A percentile compares a stretch with the other conserved stretches of the same genome.
Conservation (phyloP, 2,797 vertebrate species). For the Choloepus didactylus region DNA sequence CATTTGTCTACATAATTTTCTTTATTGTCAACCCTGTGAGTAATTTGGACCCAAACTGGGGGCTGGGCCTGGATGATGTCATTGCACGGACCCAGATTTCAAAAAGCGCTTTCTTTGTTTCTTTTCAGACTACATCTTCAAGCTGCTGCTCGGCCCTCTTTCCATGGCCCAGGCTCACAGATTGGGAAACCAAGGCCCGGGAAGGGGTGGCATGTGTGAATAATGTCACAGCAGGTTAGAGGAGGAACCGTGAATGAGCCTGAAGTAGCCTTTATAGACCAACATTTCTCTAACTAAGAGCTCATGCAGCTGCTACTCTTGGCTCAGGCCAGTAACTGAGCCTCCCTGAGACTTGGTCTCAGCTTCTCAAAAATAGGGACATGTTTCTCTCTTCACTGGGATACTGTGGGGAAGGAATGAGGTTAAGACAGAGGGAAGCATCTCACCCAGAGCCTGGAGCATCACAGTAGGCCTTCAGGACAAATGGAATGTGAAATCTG, state of each 20-base stretch:
- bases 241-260: not conserved
- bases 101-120: not conserved
- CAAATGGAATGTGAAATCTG: not conserved
- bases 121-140: not conserved
- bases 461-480: not conserved
- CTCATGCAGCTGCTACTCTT: not conserved
- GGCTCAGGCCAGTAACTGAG: not conserved
- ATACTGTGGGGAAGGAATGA: not conserved
- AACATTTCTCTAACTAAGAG: not conserved
- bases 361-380: not conserved
- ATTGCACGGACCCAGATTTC: not conserved
- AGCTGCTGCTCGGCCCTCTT: too few species aligned
- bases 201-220: not conserved
- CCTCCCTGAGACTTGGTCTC: not conserved
- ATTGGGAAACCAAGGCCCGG: not conserved
- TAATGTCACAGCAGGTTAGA: not conserved
- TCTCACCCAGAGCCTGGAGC: not conserved
- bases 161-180: not conserved
- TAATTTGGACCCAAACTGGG: not conserved
- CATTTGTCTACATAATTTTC: not conserved
- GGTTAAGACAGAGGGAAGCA: too few species aligned
- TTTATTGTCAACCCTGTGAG: not conserved
- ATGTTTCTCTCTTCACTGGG: not conserved
- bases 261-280: not conserved
- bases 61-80: not conserved